Conservation (phyloP, 30 jellyfish, hydroid and myxozoan genomes). For the Aurelia sp. region DNA sequence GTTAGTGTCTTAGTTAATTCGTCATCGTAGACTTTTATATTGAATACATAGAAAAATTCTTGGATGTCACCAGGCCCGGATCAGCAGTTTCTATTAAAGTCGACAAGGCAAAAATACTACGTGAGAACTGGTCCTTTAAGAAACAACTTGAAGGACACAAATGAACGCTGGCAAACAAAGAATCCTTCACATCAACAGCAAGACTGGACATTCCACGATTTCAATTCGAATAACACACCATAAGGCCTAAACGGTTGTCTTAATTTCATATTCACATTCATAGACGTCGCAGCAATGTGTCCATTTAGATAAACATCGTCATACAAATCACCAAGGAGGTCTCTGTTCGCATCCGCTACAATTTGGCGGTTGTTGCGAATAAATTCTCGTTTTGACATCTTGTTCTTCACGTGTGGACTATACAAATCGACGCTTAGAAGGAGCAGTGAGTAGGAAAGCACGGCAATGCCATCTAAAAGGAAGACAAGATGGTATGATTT, state of each 20-base stretch:
- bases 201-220: conserved; percentile 78
- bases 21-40: no score
- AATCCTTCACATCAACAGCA: conserved; percentile 40
- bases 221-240: conserved; percentile 95
- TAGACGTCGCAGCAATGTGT: conserved; percentile 80
- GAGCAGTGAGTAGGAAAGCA: conserved; percentile 88
- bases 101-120: no score
- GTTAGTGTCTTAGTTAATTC: no score
- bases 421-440: conserved; percentile 94
- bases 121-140: no score
- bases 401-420: conserved; percentile 98
- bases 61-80: no score
- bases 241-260: conserved; percentile 94
- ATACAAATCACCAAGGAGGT: conserved; percentile 92
- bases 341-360: conserved; percentile 80
- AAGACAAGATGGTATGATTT: not conserved
- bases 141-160: no score
- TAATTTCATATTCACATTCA: conserved; percentile 56
- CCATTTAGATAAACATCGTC: conserved; percentile 98
- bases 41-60: no score
- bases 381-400: conserved; percentile 98
- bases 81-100: no score
- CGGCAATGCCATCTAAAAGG: conserved; percentile 81
- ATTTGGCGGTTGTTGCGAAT: conserved; percentile 95
- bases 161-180: no score